Evolutionary conservation across 2,888 invertebrate genomes (phyloP).

Genomic region (Opisthograptis luteolata): DNA sequence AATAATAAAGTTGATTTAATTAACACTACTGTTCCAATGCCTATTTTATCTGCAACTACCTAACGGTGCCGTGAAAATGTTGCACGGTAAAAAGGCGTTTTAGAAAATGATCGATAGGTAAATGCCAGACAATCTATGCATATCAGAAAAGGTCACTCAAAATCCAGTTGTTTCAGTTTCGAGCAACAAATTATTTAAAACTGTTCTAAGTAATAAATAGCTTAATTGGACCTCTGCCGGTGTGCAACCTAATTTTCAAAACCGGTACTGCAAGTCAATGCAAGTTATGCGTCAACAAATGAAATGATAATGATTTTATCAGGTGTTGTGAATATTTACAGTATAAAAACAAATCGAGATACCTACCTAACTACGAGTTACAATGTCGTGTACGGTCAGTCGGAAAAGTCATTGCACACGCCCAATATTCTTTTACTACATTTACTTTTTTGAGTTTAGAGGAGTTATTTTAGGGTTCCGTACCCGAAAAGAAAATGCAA

Average conservation of each 20-base stretch:
- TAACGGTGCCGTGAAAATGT: too few species aligned
- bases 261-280: slow-evolving; percentile 16
- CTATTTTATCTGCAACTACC: too few species aligned
- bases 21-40: too few species aligned
- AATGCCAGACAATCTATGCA: slow-evolving; percentile 11
- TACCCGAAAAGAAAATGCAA: too few species aligned
- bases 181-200: slow-evolving; percentile 7
- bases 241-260: slow-evolving; percentile 10
- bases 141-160: slow-evolving; percentile 21
- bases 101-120: background rate
- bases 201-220: slow-evolving; percentile 8
- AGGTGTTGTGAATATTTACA: background rate
- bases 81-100: too few species aligned
- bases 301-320: slow-evolving; percentile 2
- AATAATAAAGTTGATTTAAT: too few species aligned
- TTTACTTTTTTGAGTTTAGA: too few species aligned
- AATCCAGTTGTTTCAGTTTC: slow-evolving; percentile 10
- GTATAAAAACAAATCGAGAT: background rate
- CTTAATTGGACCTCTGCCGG: background rate
- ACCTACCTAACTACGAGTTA: background rate
- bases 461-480: too few species aligned
- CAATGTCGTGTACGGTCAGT: background rate
- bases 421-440: too few species aligned
- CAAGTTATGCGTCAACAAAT: slow-evolving; percentile 3
- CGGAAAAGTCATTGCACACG: too few species aligned